Conservation (phyloP, 2,888 invertebrate species). For the Cephus pulcher region DNA sequence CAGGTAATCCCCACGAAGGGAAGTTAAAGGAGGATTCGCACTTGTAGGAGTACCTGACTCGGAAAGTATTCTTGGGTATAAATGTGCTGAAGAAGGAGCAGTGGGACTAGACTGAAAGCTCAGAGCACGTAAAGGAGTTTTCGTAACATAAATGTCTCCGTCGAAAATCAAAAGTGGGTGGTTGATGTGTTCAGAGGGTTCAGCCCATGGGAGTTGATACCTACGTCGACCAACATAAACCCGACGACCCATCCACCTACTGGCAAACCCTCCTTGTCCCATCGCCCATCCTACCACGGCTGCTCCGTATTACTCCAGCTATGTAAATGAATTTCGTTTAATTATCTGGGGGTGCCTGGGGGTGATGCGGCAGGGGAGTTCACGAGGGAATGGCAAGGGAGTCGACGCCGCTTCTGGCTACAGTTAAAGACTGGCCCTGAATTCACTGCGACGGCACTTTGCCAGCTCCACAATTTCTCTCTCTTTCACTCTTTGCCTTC, state of each 20-base stretch:
- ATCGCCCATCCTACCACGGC: slow-evolving; percentile 9
- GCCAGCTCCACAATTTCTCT: slow-evolving; percentile 3
- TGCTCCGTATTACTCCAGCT: slow-evolving; percentile 61
- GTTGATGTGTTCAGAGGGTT: slow-evolving; percentile 6
- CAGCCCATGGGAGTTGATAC: background rate
- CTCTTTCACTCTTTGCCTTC: background rate
- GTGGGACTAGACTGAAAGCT: too few relatives aligned
- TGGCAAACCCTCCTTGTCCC: slow-evolving; percentile 17
- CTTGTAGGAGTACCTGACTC: too few relatives aligned
- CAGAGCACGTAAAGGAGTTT: too few relatives aligned
- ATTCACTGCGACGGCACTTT: slow-evolving; percentile 7
- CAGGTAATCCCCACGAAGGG: too few relatives aligned
- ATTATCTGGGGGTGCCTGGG: slow-evolving; percentile 49
- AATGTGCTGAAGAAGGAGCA: too few relatives aligned
- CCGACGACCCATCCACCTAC: slow-evolving; percentile 24
- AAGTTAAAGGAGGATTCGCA: too few relatives aligned
- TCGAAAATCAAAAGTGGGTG: slow-evolving; percentile 38
- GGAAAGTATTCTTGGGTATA: too few relatives aligned
- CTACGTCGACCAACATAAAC: slow-evolving; percentile 25
- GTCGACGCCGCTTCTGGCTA: slow-evolving; percentile 36
- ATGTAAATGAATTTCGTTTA: slow-evolving; percentile 66
- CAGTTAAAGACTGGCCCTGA: slow-evolving; percentile 43
- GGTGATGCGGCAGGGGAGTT: slow-evolving; percentile 27
- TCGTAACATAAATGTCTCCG: slow-evolving; percentile 21
- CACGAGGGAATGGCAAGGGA: slow-evolving; percentile 17